Evolutionary conservation across 2,888 invertebrate genomes (phyloP).

Genomic region (Sisyra nigra): DNA sequence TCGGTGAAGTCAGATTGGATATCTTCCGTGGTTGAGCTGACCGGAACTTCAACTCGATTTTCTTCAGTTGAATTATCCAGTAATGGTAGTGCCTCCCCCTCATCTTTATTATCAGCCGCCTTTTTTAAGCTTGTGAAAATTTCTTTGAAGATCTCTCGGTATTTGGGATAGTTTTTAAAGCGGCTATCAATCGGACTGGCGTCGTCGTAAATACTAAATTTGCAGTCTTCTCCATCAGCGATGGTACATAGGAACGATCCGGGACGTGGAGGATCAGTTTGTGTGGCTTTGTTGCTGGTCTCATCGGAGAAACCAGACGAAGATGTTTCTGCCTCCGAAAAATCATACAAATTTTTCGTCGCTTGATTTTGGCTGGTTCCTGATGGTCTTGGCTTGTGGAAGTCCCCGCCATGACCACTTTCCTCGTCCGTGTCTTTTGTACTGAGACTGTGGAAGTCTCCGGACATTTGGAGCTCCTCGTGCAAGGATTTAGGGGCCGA

Average conservation of each 20-base stretch:
- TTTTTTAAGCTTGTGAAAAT: conserved; percentile 71
- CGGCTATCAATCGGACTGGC: conserved; percentile 64
- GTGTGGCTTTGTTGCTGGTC: conserved; percentile 67
- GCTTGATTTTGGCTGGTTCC: conserved; percentile 2
- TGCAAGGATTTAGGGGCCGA: conserved; percentile 33
- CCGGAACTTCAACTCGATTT: conserved; percentile 37
- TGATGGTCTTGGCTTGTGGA: conserved; percentile 16
- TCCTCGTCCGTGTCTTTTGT: conserved; percentile 47
- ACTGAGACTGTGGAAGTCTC: conserved; percentile 48
- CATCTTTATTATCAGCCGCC: conserved; percentile 68
- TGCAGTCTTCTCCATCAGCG: conserved; percentile 71
- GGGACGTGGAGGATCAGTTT: conserved; percentile 58
- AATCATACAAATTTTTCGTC: conserved; percentile 34
- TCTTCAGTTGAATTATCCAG: conserved; percentile 43
- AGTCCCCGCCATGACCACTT: conserved; percentile 41
- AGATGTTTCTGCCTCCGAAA: conserved; percentile 72
- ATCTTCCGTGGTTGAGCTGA: conserved; percentile 49
- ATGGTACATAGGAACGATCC: conserved; percentile 76
- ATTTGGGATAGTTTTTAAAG: conserved; percentile 69
- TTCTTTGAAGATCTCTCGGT: conserved; percentile 64
- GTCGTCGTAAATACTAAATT: conserved; percentile 67
- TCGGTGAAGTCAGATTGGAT: conserved; percentile 47
- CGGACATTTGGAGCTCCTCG: conserved; percentile 61
- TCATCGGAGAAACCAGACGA: conserved; percentile 76
- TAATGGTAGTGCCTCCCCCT: conserved; percentile 56